Percentiles rank a stretch among this genome's conserved stretches.
Conservation (phyloP, 2,888 invertebrate genomes). For the Lathronympha strigana region DNA sequence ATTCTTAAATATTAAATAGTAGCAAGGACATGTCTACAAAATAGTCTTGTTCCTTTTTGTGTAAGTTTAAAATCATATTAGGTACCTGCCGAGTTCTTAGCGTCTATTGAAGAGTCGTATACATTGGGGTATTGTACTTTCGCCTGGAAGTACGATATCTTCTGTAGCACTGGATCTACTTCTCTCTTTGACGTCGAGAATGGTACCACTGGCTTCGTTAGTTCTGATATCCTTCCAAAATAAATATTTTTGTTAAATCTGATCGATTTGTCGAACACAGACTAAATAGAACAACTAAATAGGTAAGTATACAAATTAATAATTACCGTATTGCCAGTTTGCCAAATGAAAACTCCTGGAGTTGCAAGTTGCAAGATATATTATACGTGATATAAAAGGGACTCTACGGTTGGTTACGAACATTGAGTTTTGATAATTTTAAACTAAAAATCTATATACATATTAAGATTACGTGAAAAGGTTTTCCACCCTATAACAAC, state of each 20-base stretch:
- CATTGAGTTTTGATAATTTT: too few relatives aligned
- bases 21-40: neutral
- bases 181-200: constrained; percentile 74
- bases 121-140: constrained; percentile 92
- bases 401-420: too few relatives aligned
- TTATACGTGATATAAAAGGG: too few relatives aligned
- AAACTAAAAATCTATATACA: too few relatives aligned
- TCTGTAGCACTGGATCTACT: constrained; percentile 66
- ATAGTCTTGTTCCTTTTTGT: neutral
- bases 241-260: neutral
- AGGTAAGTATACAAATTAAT: too few relatives aligned
- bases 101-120: constrained; percentile 90
- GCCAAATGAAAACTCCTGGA: too few relatives aligned
- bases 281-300: too few relatives aligned
- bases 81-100: constrained; percentile 86
- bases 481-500: too few relatives aligned
- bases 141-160: constrained; percentile 75
- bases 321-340: too few relatives aligned
- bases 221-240: constrained; percentile 68
- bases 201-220: constrained; percentile 76
- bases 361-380: too few relatives aligned
- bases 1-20: neutral
- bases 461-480: too few relatives aligned
- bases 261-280: too few relatives aligned
- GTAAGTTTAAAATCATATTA: constrained; percentile 20